Conservation (phyloP, 2,888 invertebrate genomes). For the Quadroppia sp. region DNA sequence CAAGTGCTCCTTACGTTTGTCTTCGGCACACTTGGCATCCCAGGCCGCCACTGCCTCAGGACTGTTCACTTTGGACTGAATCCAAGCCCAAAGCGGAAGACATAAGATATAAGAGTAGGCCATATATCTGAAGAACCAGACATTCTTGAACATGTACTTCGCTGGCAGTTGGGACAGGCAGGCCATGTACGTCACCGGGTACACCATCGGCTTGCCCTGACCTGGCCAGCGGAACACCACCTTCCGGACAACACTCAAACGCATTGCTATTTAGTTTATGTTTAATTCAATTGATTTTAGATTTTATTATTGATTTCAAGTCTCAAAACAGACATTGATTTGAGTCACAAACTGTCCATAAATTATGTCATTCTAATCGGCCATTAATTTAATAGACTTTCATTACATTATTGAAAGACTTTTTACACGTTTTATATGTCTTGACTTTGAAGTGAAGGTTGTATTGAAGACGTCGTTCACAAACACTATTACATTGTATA, state of each 20-base stretch:
- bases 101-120: slow-evolving; percentile 17
- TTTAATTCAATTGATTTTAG: too few relatives aligned
- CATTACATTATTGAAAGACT: too few relatives aligned
- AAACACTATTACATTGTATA: too few relatives aligned
- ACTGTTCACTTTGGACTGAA: slow-evolving; percentile 13
- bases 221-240: slow-evolving; percentile 12
- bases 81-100: slow-evolving; percentile 31
- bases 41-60: slow-evolving; percentile 38
- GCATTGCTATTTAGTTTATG: background rate
- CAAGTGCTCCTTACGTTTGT: slow-evolving; percentile 30
- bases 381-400: too few relatives aligned
- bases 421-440: too few relatives aligned
- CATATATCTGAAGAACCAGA: slow-evolving; percentile 34
- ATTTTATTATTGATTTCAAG: too few relatives aligned
- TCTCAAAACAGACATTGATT: too few relatives aligned
- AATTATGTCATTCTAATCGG: too few relatives aligned
- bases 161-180: slow-evolving; percentile 21
- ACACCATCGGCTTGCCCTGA: slow-evolving; percentile 34
- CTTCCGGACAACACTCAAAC: background rate
- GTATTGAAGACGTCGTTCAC: too few relatives aligned
- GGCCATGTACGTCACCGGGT: slow-evolving; percentile 2
- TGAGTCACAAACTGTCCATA: too few relatives aligned
- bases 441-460: too few relatives aligned
- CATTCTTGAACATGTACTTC: slow-evolving; percentile 15
- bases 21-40: slow-evolving; percentile 8